Conservation (phyloP, 1,140 invertebrate species). For the Trichomalopsis sarcophagae region DNA sequence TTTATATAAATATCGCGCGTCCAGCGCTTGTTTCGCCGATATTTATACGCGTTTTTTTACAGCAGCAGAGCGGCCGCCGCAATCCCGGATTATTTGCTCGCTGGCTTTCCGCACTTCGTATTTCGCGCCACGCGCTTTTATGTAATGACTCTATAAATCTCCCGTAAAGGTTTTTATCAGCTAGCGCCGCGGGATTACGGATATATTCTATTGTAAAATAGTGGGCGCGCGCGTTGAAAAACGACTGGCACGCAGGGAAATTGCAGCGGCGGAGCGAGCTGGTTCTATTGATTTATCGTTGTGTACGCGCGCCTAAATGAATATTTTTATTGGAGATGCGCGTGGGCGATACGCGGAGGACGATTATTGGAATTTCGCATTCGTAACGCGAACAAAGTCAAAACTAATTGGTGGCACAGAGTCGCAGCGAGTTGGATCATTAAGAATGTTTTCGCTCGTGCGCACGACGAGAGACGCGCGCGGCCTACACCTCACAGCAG, state of each 20-base stretch:
- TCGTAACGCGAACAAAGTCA: background rate
- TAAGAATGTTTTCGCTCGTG: constrained; percentile 33
- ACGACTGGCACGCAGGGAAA: background rate
- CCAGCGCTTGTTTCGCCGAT: constrained; percentile 31
- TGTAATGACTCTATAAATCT: constrained; percentile 46
- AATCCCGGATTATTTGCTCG: constrained; percentile 38
- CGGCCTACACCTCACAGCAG: background rate
- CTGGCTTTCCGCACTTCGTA: constrained; percentile 30
- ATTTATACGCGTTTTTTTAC: constrained; percentile 25
- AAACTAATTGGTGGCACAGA: background rate
- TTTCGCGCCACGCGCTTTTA: constrained; percentile 8
- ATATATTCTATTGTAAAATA: constrained; percentile 27
- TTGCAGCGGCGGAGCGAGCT: background rate
- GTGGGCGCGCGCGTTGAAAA: background rate
- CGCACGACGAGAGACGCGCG: background rate
- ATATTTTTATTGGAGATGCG: background rate
- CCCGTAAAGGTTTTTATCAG: constrained; percentile 40
- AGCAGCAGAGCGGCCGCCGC: background rate
- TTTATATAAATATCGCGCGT: constrained; percentile 28
- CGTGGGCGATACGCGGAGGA: too few relatives aligned
- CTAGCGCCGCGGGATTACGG: background rate
- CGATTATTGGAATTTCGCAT: background rate
- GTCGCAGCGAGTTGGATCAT: background rate
- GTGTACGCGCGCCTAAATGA: background rate
- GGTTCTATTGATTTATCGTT: background rate